These are phyloP conservation scores for Gymnocheta viridis DNA, from an alignment of 2,888 invertebrate species.

Conservation along the genomic window DNA sequence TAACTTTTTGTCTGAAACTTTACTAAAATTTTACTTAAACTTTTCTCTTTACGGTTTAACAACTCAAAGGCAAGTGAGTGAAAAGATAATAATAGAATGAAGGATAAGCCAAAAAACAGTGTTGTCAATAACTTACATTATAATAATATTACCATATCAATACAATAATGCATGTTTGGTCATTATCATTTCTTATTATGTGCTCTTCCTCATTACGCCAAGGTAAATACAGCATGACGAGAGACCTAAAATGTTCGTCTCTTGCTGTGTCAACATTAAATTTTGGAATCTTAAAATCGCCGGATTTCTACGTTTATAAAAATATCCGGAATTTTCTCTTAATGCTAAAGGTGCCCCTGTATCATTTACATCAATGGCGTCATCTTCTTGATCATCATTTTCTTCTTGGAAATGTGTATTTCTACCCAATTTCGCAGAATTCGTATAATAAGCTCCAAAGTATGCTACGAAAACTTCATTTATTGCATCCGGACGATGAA, in stretches of 20 bases:
- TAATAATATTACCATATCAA: too few species aligned
- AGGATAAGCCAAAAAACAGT: too few species aligned
- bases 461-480: conserved; percentile 35
- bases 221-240: background rate
- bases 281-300: conserved; percentile 1
- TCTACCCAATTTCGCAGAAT: background rate
- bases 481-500: conserved; percentile 15
- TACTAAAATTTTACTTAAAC: too few species aligned
- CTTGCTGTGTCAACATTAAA: background rate
- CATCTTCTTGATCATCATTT: background rate
- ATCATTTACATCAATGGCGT: background rate
- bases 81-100: too few species aligned
- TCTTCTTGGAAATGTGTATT: background rate
- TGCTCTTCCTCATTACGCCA: conserved; percentile 7
- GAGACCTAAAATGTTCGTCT: background rate
- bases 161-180: background rate
- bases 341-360: background rate
- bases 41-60: too few species aligned
- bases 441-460: conserved; percentile 20
- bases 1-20: too few species aligned
- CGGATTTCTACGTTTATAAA: conserved; percentile 1
- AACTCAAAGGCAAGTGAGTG: too few species aligned
- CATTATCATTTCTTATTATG: background rate
- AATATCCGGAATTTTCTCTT: background rate
- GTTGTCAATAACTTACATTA: too few species aligned